Evolutionary conservation across 2,113 vertebrate species (phyloP).

Genomic region (Marmota monax): DNA sequence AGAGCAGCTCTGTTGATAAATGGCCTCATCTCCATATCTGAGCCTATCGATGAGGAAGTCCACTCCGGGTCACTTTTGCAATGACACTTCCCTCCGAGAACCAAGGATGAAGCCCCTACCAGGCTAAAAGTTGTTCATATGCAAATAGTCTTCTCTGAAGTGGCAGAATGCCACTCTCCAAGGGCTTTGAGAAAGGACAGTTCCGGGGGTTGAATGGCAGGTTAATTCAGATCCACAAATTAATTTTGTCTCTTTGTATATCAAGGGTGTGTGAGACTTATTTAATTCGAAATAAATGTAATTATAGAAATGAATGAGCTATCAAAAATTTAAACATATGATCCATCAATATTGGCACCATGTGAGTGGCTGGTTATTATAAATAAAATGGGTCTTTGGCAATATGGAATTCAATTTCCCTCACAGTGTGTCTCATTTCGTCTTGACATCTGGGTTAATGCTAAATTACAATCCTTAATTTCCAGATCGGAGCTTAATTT

Average conservation of each 20-base stretch:
- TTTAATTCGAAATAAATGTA: slow-evolving; percentile 92
- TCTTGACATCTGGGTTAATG: slow-evolving; percentile 90
- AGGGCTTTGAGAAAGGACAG: slow-evolving; percentile 84
- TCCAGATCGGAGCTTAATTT: slow-evolving; percentile 90
- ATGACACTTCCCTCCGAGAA: not conserved
- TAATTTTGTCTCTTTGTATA: slow-evolving; percentile 91
- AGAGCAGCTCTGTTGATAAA: not conserved
- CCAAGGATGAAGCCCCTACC: not conserved
- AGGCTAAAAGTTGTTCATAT: slow-evolving; percentile 16
- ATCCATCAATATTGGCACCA: slow-evolving; percentile 93
- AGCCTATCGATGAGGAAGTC: not conserved
- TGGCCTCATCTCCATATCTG: not conserved
- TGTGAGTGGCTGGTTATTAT: slow-evolving; percentile 90
- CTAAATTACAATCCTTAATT: slow-evolving; percentile 91
- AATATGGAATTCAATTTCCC: slow-evolving; percentile 90
- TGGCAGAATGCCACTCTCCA: slow-evolving; percentile 74
- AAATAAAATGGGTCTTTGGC: slow-evolving; percentile 90
- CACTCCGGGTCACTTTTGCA: not conserved
- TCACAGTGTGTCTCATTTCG: slow-evolving; percentile 90
- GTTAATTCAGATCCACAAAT: slow-evolving; percentile 93
- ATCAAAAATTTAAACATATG: slow-evolving; percentile 91
- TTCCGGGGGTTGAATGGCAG: slow-evolving; percentile 87
- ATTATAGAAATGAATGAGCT: slow-evolving; percentile 97
- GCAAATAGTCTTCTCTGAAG: slow-evolving; percentile 43
- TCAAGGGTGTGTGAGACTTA: slow-evolving; percentile 89